Evolutionary conservation across 2,113 vertebrate species (phyloP).

Genomic region (Zapus hudsonius): DNA sequence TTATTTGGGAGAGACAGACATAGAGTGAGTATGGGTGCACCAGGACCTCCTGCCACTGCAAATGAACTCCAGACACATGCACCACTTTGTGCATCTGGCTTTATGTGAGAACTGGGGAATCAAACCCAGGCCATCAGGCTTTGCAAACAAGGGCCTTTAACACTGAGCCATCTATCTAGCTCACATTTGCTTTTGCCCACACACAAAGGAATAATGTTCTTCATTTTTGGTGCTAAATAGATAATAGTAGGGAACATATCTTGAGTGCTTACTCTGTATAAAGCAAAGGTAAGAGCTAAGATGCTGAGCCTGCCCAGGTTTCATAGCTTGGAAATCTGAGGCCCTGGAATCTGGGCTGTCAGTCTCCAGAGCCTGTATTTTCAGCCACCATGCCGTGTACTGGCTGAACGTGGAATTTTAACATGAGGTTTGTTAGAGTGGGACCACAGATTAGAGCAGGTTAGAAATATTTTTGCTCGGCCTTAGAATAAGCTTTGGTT

Average conservation of each 20-base stretch:
- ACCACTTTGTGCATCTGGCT: too few species aligned
- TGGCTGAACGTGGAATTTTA: accelerated
- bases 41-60: too few species aligned
- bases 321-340: not conserved
- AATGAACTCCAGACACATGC: too few species aligned
- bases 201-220: not conserved
- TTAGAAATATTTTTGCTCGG: not conserved
- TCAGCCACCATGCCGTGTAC: accelerated
- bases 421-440: accelerated
- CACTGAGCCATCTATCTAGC: too few species aligned
- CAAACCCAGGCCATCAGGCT: too few species aligned
- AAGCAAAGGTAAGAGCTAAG: not conserved
- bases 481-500: not conserved
- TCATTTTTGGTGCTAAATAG: not conserved
- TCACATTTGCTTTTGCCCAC: not conserved
- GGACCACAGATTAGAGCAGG: not conserved
- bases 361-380: not conserved
- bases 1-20: too few species aligned
- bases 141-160: too few species aligned
- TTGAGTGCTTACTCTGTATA: not conserved
- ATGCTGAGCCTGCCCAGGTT: not conserved
- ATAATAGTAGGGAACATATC: too few species aligned
- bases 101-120: too few species aligned
- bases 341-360: not conserved
- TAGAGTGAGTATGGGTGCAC: too few species aligned